Percentiles rank a stretch among this genome's conserved stretches.
Conservation (phyloP, 2,113 vertebrate species). For the Amblyopsis rosae region DNA sequence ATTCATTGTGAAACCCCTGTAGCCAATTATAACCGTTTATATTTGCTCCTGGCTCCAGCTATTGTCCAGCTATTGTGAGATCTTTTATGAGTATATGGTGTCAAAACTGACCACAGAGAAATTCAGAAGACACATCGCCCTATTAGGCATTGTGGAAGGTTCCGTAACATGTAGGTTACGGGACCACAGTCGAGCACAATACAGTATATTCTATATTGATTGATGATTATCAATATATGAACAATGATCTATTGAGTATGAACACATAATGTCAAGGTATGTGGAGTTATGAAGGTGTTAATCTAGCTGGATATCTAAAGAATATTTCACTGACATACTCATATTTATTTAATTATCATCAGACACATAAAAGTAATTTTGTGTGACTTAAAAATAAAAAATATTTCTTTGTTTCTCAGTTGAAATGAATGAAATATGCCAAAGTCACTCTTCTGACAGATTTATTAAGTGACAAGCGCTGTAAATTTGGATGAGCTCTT, state of each 20-base stretch:
- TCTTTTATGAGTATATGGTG: constrained; percentile 17
- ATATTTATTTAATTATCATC: no score
- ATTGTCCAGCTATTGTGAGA: constrained; percentile 20
- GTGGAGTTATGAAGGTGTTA: no score
- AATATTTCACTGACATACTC: no score
- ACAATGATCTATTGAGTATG: no score
- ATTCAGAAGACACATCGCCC: constrained; percentile 46
- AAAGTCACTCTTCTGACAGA: constrained; percentile 3
- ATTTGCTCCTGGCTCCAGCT: constrained; percentile 21
- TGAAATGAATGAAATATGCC: neutral
- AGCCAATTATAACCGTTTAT: constrained; percentile 27
- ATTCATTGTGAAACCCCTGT: constrained; percentile 25
- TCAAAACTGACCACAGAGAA: constrained; percentile 39
- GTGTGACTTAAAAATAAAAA: no score
- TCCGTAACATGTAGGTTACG: constrained; percentile 49
- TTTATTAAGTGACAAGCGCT: constrained; percentile 17
- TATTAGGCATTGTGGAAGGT: constrained; percentile 67
- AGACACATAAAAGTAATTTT: no score
- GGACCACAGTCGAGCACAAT: constrained; percentile 18
- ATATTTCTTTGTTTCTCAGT: no score
- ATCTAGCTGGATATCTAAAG: no score
- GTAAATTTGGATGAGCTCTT: constrained; percentile 25
- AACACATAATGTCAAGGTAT: no score
- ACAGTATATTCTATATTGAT: no score
- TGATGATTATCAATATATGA: no score